Evolutionary conservation across 2,888 invertebrate species (phyloP).

Genomic region (Andrena camellia): DNA sequence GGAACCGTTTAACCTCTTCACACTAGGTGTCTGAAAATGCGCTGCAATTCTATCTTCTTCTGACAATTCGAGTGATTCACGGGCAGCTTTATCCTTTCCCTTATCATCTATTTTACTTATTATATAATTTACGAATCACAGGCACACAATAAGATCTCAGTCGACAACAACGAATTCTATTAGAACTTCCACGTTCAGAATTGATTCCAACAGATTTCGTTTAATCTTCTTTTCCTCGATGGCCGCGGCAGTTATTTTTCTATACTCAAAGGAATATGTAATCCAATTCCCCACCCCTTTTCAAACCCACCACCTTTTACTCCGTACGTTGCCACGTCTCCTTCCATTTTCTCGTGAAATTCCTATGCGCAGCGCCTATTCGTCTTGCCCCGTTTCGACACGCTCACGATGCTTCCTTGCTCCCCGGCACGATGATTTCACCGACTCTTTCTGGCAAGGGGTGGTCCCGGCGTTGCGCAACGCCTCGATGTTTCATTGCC

Average conservation of each 20-base stretch:
- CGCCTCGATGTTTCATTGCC: neutral
- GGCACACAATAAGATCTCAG: too few relatives aligned
- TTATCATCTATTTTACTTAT: too few relatives aligned
- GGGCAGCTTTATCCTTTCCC: too few relatives aligned
- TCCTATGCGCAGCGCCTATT: neutral
- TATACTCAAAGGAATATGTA: too few relatives aligned
- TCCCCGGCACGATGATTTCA: conserved; percentile 11
- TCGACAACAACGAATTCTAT: too few relatives aligned
- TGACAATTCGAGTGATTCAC: too few relatives aligned
- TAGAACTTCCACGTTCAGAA: too few relatives aligned
- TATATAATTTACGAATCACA: too few relatives aligned
- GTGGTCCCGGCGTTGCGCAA: conserved; percentile 15
- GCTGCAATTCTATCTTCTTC: neutral
- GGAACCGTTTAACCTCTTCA: neutral
- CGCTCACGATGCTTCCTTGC: conserved; percentile 4
- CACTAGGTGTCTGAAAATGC: neutral
- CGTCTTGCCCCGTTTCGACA: conserved; percentile 33
- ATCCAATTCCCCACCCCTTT: too few relatives aligned
- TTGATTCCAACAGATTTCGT: too few relatives aligned
- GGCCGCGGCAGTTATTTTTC: too few relatives aligned
- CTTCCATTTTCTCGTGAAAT: neutral
- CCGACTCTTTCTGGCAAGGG: conserved; percentile 16
- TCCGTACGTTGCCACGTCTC: neutral
- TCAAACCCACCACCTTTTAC: neutral
- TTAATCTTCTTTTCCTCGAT: too few relatives aligned